phyloP scores from a whole-genome alignment of 1,140 invertebrate genomes.

The Drosophila novamexicana region DNA sequence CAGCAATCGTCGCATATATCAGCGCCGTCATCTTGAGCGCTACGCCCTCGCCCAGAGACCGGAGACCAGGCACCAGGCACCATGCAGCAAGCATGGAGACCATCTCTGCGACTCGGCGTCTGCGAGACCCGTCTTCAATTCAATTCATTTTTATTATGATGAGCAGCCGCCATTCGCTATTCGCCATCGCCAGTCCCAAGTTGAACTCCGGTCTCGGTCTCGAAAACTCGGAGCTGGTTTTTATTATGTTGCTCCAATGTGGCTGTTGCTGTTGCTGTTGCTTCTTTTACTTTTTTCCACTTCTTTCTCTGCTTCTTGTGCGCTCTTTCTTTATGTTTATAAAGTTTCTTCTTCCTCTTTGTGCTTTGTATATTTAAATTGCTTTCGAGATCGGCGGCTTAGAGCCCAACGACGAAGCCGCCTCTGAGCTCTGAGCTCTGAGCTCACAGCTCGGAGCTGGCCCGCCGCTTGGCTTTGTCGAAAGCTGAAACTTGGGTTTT shows the following conservation, averaged over 20 bases:
- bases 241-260: conserved; percentile 56
- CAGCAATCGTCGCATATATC: conserved; percentile 52
- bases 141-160: conserved; percentile 82
- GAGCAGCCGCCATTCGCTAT: conserved; percentile 48
- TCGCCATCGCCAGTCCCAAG: conserved; percentile 17
- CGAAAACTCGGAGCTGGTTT: conserved; percentile 59
- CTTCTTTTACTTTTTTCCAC: conserved; percentile 35
- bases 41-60: conserved; percentile 44
- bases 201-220: conserved; percentile 42
- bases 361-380: conserved; percentile 74
- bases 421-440: neutral
- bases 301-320: conserved; percentile 7
- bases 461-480: conserved; percentile 53
- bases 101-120: conserved; percentile 20
- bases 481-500: conserved; percentile 76
- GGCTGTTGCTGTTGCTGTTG: conserved; percentile 1
- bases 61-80: too few relatives aligned
- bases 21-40: conserved; percentile 63
- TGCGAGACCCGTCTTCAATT: conserved; percentile 60
- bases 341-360: conserved; percentile 79
- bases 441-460: conserved; percentile 15
- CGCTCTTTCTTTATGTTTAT: conserved; percentile 70
- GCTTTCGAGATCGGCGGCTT: conserved; percentile 72
- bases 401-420: conserved; percentile 9
- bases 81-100: conserved; percentile 17